Evolutionary conservation across 2,888 invertebrate genomes (phyloP).

Genomic region (Neoscelio sp.): DNA sequence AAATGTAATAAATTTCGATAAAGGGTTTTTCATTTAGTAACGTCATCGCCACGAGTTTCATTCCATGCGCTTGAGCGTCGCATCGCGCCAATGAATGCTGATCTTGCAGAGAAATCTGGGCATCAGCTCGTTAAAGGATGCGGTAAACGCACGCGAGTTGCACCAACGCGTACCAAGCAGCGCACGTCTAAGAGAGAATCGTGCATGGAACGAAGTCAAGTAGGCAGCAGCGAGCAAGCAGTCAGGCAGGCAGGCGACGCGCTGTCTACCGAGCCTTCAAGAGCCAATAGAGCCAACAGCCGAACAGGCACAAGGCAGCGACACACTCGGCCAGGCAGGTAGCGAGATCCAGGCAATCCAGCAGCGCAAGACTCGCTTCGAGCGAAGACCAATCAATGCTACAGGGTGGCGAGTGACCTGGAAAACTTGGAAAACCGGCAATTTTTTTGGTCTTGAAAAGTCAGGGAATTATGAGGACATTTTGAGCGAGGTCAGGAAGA

Average conservation of each 20-base stretch:
- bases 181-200: conserved; percentile 37
- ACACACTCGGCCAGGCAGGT: conserved; percentile 6
- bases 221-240: conserved; percentile 44
- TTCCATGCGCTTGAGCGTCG: neutral
- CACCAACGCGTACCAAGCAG: conserved; percentile 30
- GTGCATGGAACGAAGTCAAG: conserved; percentile 43
- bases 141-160: conserved; percentile 69
- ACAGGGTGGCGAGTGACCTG: too few relatives aligned
- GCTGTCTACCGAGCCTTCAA: conserved; percentile 73
- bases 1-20: too few relatives aligned
- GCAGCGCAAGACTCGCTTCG: neutral
- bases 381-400: neutral
- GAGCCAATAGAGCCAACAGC: conserved; percentile 59
- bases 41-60: neutral
- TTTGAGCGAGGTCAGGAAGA: too few relatives aligned
- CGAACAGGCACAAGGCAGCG: conserved; percentile 36
- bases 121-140: conserved; percentile 68
- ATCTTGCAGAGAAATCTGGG: conserved; percentile 66
- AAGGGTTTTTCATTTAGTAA: too few relatives aligned
- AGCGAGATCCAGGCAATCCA: conserved; percentile 5
- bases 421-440: too few relatives aligned
- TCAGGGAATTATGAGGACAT: too few relatives aligned
- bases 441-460: too few relatives aligned
- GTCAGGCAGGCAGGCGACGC: conserved; percentile 73
- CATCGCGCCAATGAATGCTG: conserved; percentile 17